Evolutionary conservation across 2,113 vertebrate genomes (phyloP), one percentile per base, ranked within the genome.

Genomic region (Rhabdornis inornatus): DNA sequence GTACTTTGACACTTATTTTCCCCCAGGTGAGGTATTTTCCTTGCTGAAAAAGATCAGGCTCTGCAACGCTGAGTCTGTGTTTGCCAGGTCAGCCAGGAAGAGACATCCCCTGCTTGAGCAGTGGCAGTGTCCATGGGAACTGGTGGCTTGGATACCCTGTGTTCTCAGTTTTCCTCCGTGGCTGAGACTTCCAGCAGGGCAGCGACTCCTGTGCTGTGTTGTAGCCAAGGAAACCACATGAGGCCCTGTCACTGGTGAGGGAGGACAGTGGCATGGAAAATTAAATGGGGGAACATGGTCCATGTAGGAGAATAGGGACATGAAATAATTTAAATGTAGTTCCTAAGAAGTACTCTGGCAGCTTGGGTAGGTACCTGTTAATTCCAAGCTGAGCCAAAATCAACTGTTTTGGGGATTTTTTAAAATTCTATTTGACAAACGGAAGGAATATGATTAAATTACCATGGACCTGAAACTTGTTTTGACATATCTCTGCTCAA

Each of bases 181-280:
- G 40, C 27, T 3, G 35, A 44, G 19, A 20, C 52, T 78, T 70
- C 60, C 61, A 75, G 27, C 50, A 45, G 53, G 40, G 66, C 57
- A 90, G 44, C 0, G 3, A 47, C 44, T 69, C 27, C 50, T 53
- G 22, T 31, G 63, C 20, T 72, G 31, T 7, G 8, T 49, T 0
- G 4, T n/a, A 55, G 76, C 37, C 63, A 39, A 55, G 66, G 44
- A 92, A 88, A 85, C 24, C 24, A 33, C 21, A 17, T 1, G 59
- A 86, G 37, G 42, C 7, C 31, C 40, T 74, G 53, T 6, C 0
- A 0, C 15, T 76, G 49, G 66, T 68, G 33, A 56, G 52, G 4
- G 11, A 50, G 25, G 15, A 35, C 28, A 53, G 18, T 4, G 14
- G n/a, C 61, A 44, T 45, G 42, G 42, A 50, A 91, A 74, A 61